Evolutionary conservation across 2,113 vertebrate species (phyloP), one percentile per base, ranked within the genome.

Genomic region (Phylloscopus trochilus): DNA sequence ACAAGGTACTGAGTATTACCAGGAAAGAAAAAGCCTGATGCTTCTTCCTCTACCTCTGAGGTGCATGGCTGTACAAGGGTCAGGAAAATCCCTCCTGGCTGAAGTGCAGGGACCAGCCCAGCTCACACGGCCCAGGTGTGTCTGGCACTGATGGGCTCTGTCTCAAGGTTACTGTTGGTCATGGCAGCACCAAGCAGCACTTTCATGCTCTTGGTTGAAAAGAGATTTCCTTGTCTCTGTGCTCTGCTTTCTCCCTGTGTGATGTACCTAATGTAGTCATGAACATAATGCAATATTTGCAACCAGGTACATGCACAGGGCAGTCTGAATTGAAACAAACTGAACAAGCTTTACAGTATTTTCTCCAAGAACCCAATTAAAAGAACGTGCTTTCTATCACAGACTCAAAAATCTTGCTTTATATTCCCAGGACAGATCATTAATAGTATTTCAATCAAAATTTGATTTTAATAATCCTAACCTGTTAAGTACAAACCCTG

Each of bases 361-460:
- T 91, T 79, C 43, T 88, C 64, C 69, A 78, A 68, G 55, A 94
- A 94, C 28, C 21, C 51, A 69, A 75, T 90, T 77, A 11, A 69
- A 94, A 89, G 58, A 52, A 69, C 76, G 41, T 90, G 44, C 35
- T 92, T 94, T 95, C 77, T 39, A 92, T 92, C 64, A 58, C 52
- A 73, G 85, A 51, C 58, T 59, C 55, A 1, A 59, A 91, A 84
- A 89, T 79, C 62, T 60, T 78, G 35, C 66, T 82, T 87, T 73
- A 7, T 79, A 81, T 87, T 94, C 85, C 90, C 87, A 89, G n/a
- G 68, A 68, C n/a, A 90, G 79, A 59, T 92, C 58, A 89, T 94
- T 94, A 95, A 95, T 93, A 84, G 51, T 41, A 76, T 93, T 92
- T 93, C 77, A 92, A 93, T 96, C 66, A 87, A 91, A 92, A 92